phyloP scores from a whole-genome alignment of 2,113 vertebrate genomes.

The Anser cygnoides region DNA sequence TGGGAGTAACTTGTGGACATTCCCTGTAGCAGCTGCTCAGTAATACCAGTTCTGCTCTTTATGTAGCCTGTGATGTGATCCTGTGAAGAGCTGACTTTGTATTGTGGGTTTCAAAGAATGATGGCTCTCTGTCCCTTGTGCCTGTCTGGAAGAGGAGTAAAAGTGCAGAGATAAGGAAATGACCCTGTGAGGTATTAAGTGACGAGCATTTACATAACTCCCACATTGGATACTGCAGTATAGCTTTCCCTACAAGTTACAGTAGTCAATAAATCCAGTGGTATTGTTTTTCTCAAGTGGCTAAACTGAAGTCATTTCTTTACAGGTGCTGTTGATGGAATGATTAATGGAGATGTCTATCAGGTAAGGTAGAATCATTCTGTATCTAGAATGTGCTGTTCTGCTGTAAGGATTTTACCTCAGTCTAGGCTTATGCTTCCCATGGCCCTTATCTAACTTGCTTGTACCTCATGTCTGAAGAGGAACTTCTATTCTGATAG shows the following conservation, averaged over 20 bases:
- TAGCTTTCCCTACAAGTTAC: not conserved
- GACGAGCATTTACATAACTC: not conserved
- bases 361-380: slow-evolving; percentile 71
- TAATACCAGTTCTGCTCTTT: not conserved
- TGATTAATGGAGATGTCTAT: slow-evolving; percentile 86
- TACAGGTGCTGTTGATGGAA: slow-evolving; percentile 82
- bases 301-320: slow-evolving; percentile 59
- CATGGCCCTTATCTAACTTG: not conserved
- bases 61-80: not conserved
- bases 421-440: not conserved
- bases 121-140: not conserved
- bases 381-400: not conserved
- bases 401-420: not conserved
- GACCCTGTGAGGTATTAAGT: not conserved
- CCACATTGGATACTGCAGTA: not conserved
- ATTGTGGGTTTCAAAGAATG: not conserved
- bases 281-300: not conserved
- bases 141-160: not conserved
- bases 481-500: not conserved
- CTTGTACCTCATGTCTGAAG: not conserved
- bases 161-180: not conserved
- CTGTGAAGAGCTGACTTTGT: not conserved
- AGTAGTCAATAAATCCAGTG: not conserved
- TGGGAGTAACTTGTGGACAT: not conserved
- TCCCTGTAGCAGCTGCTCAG: not conserved